Base-by-base conservation (phyloP, 1,140 invertebrate genomes). In the Zaprionus lachaisei region DNA sequence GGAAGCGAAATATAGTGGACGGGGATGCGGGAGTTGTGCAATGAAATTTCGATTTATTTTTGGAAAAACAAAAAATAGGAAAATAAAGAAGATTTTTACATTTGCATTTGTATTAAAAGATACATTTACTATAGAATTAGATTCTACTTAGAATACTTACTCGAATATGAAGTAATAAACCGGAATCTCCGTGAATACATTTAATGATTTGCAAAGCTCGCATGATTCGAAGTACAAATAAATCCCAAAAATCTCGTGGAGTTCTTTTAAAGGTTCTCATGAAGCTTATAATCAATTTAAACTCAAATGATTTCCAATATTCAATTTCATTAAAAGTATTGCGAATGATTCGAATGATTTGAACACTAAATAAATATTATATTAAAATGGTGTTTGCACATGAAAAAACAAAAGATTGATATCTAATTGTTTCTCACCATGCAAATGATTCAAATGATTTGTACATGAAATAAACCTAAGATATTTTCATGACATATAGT, bases 1-100 rank as follows among this genome's bases (percentile, higher is more conserved):
- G 47, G n/a, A 47, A 17, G 41, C 20, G 47, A 24, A 20, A 11
- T 24, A 3, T 20, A 2, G 1, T 9, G 31, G 2, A 31, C 7
- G 28, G 28, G 9, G 7, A 2, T 28, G 28, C 7, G 12, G 22
- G 47, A 20, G 0, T 12, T 51, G 12, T 14, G 47, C 47, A 51
- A 20, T 51, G 47, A 51, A 51, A 51, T 22, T 51, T 51, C 47
- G 47, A 51, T 51, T 51, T 51, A 24, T 51, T 51, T 51, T 51
- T 24, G 9, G 4, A n/a, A n/a, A 44, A 44, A 44, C 6, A 44
- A 44, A 17, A 44, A 17, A 47, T 17, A 47, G 41, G 1, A 5
- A 20, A 17, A 9, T 17, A 47, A 47, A n/a, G 1, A n/a, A 51
- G 6, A 51, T 51, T 22, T 12, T 12, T 17, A 51, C 47, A 51